These are phyloP conservation scores for Melozone crissalis DNA, from an alignment of 2,113 vertebrate genomes.

Conservation along the genomic window DNA sequence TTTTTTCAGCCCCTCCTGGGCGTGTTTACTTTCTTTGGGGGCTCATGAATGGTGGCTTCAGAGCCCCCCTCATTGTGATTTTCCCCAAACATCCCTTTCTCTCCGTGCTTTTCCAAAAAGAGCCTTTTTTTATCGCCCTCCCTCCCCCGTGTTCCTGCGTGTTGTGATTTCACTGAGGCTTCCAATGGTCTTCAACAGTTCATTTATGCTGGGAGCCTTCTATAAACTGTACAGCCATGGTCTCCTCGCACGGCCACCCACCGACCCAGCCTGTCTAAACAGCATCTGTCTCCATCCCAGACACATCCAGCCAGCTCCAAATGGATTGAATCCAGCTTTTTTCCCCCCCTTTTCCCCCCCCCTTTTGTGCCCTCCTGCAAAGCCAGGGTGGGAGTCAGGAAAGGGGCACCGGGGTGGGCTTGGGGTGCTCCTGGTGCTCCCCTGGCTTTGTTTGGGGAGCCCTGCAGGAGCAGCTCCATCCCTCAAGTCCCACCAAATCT, in stretches of 20 bases:
- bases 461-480: slow-evolving; percentile 26
- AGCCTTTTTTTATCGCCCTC: not conserved
- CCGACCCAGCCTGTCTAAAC: slow-evolving; percentile 88
- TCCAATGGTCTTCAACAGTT: slow-evolving; percentile 93
- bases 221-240: slow-evolving; percentile 82
- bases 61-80: slow-evolving; percentile 60
- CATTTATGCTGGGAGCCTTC: slow-evolving; percentile 85
- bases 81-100: slow-evolving; percentile 56
- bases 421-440: not conserved
- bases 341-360: accelerated
- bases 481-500: slow-evolving; percentile 29
- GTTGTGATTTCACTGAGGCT: slow-evolving; percentile 96
- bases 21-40: slow-evolving; percentile 58
- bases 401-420: not conserved
- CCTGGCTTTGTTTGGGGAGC: slow-evolving; percentile 37
- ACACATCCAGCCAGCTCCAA: slow-evolving; percentile 69
- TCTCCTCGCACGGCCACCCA: slow-evolving; percentile 87
- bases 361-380: not conserved
- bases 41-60: slow-evolving; percentile 79
- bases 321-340: slow-evolving; percentile 73
- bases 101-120: not conserved
- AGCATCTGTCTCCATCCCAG: slow-evolving; percentile 82
- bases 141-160: slow-evolving; percentile 65
- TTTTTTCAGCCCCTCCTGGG: slow-evolving; percentile 22
- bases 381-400: not conserved